phyloP scores from a whole-genome alignment of 2,888 invertebrate genomes.

The Pollenia labialis region DNA sequence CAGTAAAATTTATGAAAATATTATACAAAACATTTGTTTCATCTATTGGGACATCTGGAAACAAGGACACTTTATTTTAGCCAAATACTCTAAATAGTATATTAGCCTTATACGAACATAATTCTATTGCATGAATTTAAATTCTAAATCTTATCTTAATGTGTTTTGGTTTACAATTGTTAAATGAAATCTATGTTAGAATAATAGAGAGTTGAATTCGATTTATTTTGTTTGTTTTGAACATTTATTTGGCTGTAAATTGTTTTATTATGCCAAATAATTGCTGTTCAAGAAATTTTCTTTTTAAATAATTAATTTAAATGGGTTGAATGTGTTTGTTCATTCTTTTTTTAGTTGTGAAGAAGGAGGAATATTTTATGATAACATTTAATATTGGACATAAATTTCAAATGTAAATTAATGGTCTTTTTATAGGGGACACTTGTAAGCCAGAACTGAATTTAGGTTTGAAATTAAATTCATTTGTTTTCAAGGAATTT shows the following conservation, averaged over 20 bases:
- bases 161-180: slow-evolving; percentile 62
- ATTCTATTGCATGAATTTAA: slow-evolving; percentile 51
- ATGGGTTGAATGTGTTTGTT: slow-evolving; percentile 55
- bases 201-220: slow-evolving; percentile 19
- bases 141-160: slow-evolving; percentile 71
- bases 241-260: slow-evolving; percentile 72
- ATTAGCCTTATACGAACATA: not conserved
- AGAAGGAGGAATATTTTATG: slow-evolving; percentile 6
- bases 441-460: not conserved
- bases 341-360: not conserved
- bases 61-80: slow-evolving; percentile 26
- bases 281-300: slow-evolving; percentile 74
- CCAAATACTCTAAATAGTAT: slow-evolving; percentile 20
- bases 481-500: slow-evolving; percentile 33
- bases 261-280: slow-evolving; percentile 76
- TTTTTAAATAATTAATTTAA: slow-evolving; percentile 77
- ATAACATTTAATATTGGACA: slow-evolving; percentile 36
- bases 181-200: slow-evolving; percentile 14
- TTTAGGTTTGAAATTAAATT: slow-evolving; percentile 12
- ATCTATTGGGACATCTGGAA: slow-evolving; percentile 21
- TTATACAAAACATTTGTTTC: slow-evolving; percentile 40
- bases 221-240: slow-evolving; percentile 44
- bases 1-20: slow-evolving; percentile 66
- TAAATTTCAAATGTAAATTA: slow-evolving; percentile 65
- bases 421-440: slow-evolving; percentile 26